Evolutionary conservation across 2,888 invertebrate genomes (phyloP).

Genomic region (Nephrotoma flavescens): DNA sequence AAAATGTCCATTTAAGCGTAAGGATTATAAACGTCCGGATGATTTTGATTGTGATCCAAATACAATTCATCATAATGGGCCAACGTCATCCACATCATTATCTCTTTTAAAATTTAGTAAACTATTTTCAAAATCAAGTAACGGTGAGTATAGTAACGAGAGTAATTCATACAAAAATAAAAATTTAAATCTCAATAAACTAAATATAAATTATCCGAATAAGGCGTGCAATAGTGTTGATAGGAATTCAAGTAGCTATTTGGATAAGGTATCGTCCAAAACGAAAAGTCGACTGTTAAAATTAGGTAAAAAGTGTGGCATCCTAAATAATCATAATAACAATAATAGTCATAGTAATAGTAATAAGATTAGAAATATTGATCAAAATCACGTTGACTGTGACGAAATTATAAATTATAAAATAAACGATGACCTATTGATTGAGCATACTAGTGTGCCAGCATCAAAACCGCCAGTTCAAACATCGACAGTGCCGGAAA

Average conservation of each 20-base stretch:
- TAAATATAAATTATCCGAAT: constrained; percentile 29
- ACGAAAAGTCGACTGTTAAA: constrained; percentile 27
- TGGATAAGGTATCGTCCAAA: constrained; percentile 28
- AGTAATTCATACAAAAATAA: background rate
- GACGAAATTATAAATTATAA: background rate
- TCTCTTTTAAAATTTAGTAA: background rate
- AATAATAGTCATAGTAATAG: constrained; percentile 6
- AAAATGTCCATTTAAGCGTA: constrained; percentile 25
- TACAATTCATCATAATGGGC: background rate
- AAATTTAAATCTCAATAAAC: constrained; percentile 20
- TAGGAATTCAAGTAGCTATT: constrained; percentile 19
- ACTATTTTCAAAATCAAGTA: background rate
- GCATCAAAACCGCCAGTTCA: background rate
- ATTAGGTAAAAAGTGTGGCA: constrained; percentile 28
- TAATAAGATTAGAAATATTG: background rate
- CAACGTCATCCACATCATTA: background rate
- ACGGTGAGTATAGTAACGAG: background rate
- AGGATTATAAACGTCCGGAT: constrained; percentile 20
- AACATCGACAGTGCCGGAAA: background rate
- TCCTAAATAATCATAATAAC: constrained; percentile 17
- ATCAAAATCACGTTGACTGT: background rate
- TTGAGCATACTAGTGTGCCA: background rate
- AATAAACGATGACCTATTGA: background rate
- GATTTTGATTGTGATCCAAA: constrained; percentile 2
- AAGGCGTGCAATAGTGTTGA: constrained; percentile 25